phyloP scores from a whole-genome alignment of 1,140 invertebrate genomes.

The Lepidotrigona ventralis region DNA sequence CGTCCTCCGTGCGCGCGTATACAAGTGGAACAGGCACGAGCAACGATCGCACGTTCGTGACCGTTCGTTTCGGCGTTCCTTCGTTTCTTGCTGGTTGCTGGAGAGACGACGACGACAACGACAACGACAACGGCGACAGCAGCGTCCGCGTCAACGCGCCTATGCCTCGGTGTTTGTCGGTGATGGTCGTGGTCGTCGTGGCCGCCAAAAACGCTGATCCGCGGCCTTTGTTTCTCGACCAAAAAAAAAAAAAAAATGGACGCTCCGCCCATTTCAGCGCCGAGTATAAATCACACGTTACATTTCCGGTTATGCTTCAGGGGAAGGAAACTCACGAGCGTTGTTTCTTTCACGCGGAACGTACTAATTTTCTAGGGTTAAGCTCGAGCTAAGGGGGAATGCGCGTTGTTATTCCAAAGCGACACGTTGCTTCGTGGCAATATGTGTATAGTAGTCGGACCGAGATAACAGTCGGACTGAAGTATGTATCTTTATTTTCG shows the following conservation, averaged over 20 bases:
- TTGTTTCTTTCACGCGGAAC: constrained; percentile 1
- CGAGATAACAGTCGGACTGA: not conserved
- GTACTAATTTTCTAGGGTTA: constrained; percentile 13
- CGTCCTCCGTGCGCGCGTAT: not conserved
- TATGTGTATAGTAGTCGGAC: constrained; percentile 34
- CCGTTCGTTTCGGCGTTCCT: constrained; percentile 23
- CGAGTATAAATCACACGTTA: not conserved
- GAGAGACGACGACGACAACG: not conserved
- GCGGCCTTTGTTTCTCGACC: not conserved
- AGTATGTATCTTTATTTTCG: not conserved
- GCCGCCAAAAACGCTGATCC: no score
- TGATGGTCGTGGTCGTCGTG: not conserved
- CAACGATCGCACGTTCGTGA: no score
- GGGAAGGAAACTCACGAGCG: not conserved
- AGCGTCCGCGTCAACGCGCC: no score
- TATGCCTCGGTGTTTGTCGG: no score
- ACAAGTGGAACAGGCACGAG: not conserved
- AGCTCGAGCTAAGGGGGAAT: constrained; percentile 16
- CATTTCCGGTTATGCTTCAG: constrained; percentile 12
- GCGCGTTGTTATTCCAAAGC: constrained; percentile 37
- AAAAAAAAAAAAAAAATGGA: no score
- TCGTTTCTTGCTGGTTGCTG: constrained; percentile 3
- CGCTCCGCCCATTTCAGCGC: not conserved
- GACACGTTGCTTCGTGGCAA: constrained; percentile 32
- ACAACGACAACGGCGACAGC: no score